phyloP scores from a whole-genome alignment of 2,797 vertebrate genomes.

The Astyanax mexicanus region DNA sequence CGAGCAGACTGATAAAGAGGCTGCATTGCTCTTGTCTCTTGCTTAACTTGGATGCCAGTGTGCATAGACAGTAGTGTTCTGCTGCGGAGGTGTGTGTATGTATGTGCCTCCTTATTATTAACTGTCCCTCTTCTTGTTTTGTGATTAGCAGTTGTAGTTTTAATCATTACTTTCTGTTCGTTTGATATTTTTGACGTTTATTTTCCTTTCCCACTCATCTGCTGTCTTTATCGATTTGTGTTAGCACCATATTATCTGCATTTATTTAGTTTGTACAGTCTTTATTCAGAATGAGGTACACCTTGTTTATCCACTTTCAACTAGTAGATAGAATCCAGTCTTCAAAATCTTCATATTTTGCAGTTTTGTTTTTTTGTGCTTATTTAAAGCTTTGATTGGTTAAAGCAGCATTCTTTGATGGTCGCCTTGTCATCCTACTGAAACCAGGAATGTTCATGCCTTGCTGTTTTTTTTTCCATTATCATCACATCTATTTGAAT shows the following conservation, averaged over 20 bases:
- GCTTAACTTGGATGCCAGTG: slow-evolving; percentile 49
- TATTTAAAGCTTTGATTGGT: slow-evolving; percentile 40
- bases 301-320: not conserved
- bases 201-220: not conserved
- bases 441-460: slow-evolving; percentile 49
- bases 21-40: slow-evolving; percentile 45
- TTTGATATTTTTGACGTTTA: slow-evolving; percentile 11
- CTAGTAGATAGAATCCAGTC: not conserved
- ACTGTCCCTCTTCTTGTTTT: slow-evolving; percentile 40
- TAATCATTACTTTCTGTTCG: slow-evolving; percentile 3
- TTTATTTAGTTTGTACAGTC: slow-evolving; percentile 49
- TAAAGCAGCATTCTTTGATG: slow-evolving; percentile 34
- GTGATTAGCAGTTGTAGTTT: slow-evolving; percentile 32
- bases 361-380: slow-evolving; percentile 5
- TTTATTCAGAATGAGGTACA: slow-evolving; percentile 31
- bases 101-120: slow-evolving; percentile 48
- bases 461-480: slow-evolving; percentile 40
- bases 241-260: slow-evolving; percentile 5
- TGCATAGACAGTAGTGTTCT: slow-evolving; percentile 42
- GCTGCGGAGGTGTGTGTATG: slow-evolving; percentile 40
- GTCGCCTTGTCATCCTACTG: slow-evolving; percentile 43
- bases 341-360: slow-evolving; percentile 11
- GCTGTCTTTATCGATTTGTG: slow-evolving; percentile 5
- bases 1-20: slow-evolving; percentile 38
- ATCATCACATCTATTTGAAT: slow-evolving; percentile 32